These are phyloP conservation scores for Trisateles emortualis DNA, from an alignment of 2,888 invertebrate genomes.

Conservation along the genomic window DNA sequence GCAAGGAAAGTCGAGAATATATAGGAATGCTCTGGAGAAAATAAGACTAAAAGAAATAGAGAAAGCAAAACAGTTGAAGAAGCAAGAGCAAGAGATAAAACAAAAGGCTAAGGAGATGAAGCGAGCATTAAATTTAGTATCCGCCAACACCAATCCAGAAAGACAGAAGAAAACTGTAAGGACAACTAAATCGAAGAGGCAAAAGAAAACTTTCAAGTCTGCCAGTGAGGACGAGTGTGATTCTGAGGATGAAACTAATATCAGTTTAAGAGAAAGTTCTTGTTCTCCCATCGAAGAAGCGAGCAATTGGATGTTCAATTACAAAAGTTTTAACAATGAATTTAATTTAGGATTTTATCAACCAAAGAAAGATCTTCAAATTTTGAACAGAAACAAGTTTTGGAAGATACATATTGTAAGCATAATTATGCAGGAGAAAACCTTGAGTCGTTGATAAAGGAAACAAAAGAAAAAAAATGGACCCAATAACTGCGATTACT, in stretches of 20 bases:
- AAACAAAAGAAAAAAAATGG: too few species aligned
- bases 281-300: conserved; percentile 11
- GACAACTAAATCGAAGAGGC: conserved; percentile 7
- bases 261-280: conserved; percentile 21
- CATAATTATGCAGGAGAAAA: too few species aligned
- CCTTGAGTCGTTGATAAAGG: too few species aligned
- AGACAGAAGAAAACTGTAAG: not conserved
- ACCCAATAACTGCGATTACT: too few species aligned
- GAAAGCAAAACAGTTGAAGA: conserved; percentile 10
- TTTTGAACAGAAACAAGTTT: too few species aligned
- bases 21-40: conserved; percentile 8
- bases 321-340: too few species aligned
- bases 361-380: too few species aligned
- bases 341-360: too few species aligned
- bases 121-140: conserved; percentile 3
- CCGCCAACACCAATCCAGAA: too few species aligned
- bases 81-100: conserved; percentile 9
- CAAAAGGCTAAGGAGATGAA: conserved; percentile 11
- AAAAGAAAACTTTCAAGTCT: conserved; percentile 6
- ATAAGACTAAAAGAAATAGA: conserved; percentile 6
- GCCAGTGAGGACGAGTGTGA: conserved; percentile 13
- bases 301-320: too few species aligned
- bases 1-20: conserved; percentile 8
- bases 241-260: not conserved
- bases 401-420: too few species aligned